Percentiles rank a stretch among this genome's conserved stretches.
Conservation (phyloP, 2,888 invertebrate species). For the Kryphioiulus occultus region DNA sequence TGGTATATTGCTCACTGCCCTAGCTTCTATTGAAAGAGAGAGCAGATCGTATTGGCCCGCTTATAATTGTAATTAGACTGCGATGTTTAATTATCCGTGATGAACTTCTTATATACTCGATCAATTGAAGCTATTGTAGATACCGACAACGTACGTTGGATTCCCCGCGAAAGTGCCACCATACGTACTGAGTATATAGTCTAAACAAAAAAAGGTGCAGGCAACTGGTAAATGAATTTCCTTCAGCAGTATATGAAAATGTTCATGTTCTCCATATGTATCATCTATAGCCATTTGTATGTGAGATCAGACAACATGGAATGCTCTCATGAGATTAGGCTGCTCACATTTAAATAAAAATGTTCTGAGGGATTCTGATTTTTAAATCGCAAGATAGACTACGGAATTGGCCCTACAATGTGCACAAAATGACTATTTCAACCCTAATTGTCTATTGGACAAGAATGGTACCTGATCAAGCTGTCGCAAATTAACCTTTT, state of each 20-base stretch:
- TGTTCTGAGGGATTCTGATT: too few species aligned
- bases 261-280: too few species aligned
- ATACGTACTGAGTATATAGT: not conserved
- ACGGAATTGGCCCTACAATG: too few species aligned
- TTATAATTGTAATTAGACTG: conserved; percentile 5
- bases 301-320: too few species aligned
- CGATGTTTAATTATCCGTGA: conserved; percentile 23
- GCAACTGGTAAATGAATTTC: not conserved
- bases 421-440: too few species aligned
- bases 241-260: not conserved
- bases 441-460: too few species aligned
- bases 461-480: too few species aligned
- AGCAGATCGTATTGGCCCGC: not conserved
- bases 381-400: too few species aligned
- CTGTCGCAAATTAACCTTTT: too few species aligned
- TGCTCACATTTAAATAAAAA: too few species aligned
- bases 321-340: too few species aligned
- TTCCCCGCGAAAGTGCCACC: not conserved
- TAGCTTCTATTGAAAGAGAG: conserved; percentile 12
- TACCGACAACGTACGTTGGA: not conserved
- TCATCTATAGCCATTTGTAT: too few species aligned
- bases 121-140: conserved; percentile 1
- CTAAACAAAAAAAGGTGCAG: not conserved
- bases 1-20: not conserved
- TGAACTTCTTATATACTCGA: not conserved